These are phyloP conservation scores for Melanotaenia maccullochi DNA, from an alignment of 2,797 vertebrate species.

Conservation along the genomic window DNA sequence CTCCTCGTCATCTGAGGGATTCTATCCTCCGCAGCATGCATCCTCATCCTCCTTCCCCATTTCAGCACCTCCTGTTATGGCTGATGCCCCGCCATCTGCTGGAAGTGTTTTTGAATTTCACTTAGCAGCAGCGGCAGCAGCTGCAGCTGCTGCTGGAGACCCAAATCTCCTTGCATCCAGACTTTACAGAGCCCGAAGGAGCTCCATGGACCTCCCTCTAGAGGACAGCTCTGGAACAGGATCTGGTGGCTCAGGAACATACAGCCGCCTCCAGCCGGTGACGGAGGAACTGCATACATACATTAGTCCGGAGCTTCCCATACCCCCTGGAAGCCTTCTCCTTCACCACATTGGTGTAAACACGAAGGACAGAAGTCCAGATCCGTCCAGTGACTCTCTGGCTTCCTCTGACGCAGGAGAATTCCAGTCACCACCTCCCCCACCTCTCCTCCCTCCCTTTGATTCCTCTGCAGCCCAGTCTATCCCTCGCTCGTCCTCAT, in stretches of 20 bases:
- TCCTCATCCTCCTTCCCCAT: slow-evolving; percentile 86
- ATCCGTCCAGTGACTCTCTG: slow-evolving; percentile 94
- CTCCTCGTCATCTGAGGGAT: slow-evolving; percentile 68
- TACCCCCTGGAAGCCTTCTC: slow-evolving; percentile 86
- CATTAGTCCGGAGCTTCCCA: slow-evolving; percentile 84
- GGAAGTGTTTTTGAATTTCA: slow-evolving; percentile 94
- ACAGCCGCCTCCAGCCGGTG: slow-evolving; percentile 92
- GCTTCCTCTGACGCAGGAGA: slow-evolving; percentile 93
- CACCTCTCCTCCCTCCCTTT: slow-evolving; percentile 79
- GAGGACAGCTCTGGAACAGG: slow-evolving; percentile 82
- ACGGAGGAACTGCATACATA: slow-evolving; percentile 91
- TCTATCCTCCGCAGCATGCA: slow-evolving; percentile 82
- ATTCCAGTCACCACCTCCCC: slow-evolving; percentile 92
- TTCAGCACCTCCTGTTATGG: slow-evolving; percentile 90
- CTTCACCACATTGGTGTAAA: slow-evolving; percentile 79
- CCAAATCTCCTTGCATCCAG: slow-evolving; percentile 77
- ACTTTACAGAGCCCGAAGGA: slow-evolving; percentile 86
- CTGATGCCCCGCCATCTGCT: slow-evolving; percentile 68
- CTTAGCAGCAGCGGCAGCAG: slow-evolving; percentile 83
- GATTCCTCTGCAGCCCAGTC: slow-evolving; percentile 80
- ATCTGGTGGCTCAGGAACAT: slow-evolving; percentile 79
- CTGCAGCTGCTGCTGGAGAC: slow-evolving; percentile 79
- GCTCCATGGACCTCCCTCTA: slow-evolving; percentile 89
- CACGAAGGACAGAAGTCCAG: slow-evolving; percentile 89
- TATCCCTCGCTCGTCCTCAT: slow-evolving; percentile 78